These are phyloP conservation scores for Bombus ignitus DNA, from an alignment of 1,140 invertebrate species.

Conservation along the genomic window DNA sequence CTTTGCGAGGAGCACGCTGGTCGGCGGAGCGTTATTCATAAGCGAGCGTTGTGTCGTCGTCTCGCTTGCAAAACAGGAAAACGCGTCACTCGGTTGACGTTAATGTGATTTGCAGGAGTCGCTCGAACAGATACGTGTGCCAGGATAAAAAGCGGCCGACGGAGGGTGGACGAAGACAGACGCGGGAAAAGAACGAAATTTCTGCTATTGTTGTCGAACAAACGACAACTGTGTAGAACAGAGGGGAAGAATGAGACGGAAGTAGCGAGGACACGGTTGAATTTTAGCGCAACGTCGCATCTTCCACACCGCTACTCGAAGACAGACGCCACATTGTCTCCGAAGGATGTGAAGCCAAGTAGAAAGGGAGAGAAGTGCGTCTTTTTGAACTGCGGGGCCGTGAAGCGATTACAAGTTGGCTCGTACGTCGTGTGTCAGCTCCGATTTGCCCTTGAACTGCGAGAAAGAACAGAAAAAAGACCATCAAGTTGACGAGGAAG, in stretches of 20 bases:
- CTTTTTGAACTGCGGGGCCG: not conserved
- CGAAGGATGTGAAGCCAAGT: slow-evolving; percentile 25
- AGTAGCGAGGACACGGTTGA: slow-evolving; percentile 47
- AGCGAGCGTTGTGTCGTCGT: slow-evolving; percentile 25
- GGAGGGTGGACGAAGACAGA: not conserved
- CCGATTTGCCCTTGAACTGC: not conserved
- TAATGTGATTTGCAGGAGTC: slow-evolving; percentile 74
- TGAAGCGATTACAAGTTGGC: slow-evolving; percentile 44
- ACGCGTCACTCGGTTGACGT: slow-evolving; percentile 67
- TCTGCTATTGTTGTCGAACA: slow-evolving; percentile 44
- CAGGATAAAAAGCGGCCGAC: slow-evolving; percentile 23
- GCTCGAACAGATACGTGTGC: slow-evolving; percentile 24
- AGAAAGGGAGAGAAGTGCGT: slow-evolving; percentile 25
- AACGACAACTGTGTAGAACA: not conserved
- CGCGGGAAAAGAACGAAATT: slow-evolving; percentile 11
- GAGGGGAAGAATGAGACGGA: slow-evolving; percentile 1
- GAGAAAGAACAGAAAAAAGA: not conserved
- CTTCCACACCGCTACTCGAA: slow-evolving; percentile 66
- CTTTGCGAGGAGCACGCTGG: not conserved
- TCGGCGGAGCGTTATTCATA: slow-evolving; percentile 21
- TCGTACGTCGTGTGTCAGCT: slow-evolving; percentile 11
- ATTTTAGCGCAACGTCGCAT: slow-evolving; percentile 70
- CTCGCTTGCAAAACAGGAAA: slow-evolving; percentile 74
- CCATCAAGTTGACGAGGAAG: no score
- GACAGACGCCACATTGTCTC: slow-evolving; percentile 70